Evolutionary conservation across 2,113 vertebrate species (phyloP).

Genomic region (Centropus unirufus): DNA sequence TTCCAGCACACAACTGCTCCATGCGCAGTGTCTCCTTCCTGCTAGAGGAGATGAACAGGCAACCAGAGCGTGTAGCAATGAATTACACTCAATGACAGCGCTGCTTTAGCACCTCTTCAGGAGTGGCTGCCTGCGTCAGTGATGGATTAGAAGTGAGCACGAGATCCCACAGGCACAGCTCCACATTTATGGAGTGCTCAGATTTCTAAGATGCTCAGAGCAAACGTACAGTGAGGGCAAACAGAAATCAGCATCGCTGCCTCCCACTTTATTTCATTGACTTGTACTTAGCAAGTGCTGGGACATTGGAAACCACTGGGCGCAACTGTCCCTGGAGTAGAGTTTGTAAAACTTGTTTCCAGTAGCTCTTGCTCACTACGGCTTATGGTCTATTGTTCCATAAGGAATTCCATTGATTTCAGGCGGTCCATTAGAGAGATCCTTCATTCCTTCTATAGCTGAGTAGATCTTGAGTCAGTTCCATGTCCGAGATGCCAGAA

Average conservation of each 20-base stretch:
- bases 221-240: constrained; percentile 42
- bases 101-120: constrained; percentile 21
- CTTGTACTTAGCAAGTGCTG: constrained; percentile 37
- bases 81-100: constrained; percentile 47
- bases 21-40: not conserved
- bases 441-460: not conserved
- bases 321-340: not conserved
- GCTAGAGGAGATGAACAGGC: constrained; percentile 15
- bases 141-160: constrained; percentile 51
- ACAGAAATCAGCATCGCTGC: not conserved
- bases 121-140: constrained; percentile 34
- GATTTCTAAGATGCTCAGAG: constrained; percentile 48
- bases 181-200: constrained; percentile 63
- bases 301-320: not conserved
- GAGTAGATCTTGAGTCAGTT: not conserved
- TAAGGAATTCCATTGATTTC: constrained; percentile 44
- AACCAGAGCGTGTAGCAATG: constrained; percentile 17
- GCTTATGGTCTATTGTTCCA: not conserved
- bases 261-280: constrained; percentile 47
- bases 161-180: constrained; percentile 46
- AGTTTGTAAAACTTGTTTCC: constrained; percentile 37
- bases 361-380: not conserved
- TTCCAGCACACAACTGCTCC: not conserved
- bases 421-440: not conserved
- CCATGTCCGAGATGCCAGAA: not conserved